Percentiles rank a stretch among this genome's conserved stretches.
Conservation (phyloP, 2,113 vertebrate species). For the Heterotilapia buettikoferi region DNA sequence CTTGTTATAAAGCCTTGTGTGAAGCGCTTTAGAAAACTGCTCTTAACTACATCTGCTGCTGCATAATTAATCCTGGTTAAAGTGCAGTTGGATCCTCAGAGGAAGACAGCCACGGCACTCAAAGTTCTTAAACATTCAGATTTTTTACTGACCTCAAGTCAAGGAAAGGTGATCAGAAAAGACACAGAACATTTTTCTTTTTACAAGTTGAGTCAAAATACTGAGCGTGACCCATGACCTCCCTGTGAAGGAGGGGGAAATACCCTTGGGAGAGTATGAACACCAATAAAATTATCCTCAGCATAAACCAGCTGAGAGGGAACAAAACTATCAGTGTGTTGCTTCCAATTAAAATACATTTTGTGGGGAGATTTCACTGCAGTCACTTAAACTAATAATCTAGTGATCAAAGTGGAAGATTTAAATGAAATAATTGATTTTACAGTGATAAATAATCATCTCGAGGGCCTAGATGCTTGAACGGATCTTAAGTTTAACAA, state of each 20-base stretch:
- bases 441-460: background rate
- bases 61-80: background rate
- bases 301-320: background rate
- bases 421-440: background rate
- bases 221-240: background rate
- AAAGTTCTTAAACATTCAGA: background rate
- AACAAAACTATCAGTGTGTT: background rate
- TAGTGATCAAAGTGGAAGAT: background rate
- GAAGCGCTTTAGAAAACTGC: background rate
- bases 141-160: background rate
- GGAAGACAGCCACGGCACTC: background rate
- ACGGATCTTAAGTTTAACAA: background rate
- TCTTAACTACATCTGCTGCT: background rate
- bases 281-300: constrained; percentile 7
- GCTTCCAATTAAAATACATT: constrained; percentile 2
- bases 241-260: background rate
- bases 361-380: background rate
- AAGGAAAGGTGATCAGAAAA: background rate
- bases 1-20: background rate
- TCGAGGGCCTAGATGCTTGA: background rate
- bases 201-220: background rate
- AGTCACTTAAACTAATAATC: constrained; percentile 18
- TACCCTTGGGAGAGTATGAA: background rate
- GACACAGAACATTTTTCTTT: background rate
- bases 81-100: background rate